Evolutionary conservation across 1,140 invertebrate species (phyloP), one percentile per base, ranked within the genome.

Genomic region (Hyphantria cunea): DNA sequence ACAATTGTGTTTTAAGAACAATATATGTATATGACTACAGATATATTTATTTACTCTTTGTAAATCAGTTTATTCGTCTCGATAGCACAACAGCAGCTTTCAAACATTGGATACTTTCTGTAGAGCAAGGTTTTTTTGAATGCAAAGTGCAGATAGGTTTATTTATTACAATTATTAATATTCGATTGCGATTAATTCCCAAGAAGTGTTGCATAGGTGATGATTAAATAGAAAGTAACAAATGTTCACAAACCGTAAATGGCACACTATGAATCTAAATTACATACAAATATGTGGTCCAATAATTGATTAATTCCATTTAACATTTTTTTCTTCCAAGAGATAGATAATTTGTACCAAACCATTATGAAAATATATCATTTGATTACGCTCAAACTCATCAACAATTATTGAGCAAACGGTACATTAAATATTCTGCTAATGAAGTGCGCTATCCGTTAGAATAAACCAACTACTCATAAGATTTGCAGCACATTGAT

Each of bases 331-430:
- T 67, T 53, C 70, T 70, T 73, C 68, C 60, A 76, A 70, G 70
- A 76, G 49, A 76, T 72, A 76, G 64, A 72, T 53, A 70, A 61
- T 78, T 76, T 72, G 72, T 72, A 77, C 77, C 64, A 72, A 77
- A 78, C 72, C 78, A 73, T 67, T 66, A 79, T 67, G 70, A 82
- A 84, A 82, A 80, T 82, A 84, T 84, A 84, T 64, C 44, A 66
- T 66, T 66, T 69, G 12, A 34, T 62, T 55, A 58, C 66, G 66
- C 66, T 74, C 69, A 60, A 67, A 72, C 67, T 39, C 39, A 25
- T 10, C 33, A 47, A 56, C 45, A 48, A 58, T 58, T 74, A 10
- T 81, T 80, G 80, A 82, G 80, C 80, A 82, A 77, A 78, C 60
- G n/a, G 70, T 68, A 68, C 39, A 44, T 15, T 45, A 56, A 15